phyloP scores from a whole-genome alignment of 2,113 vertebrate species.

The Vulpes vulpes region DNA sequence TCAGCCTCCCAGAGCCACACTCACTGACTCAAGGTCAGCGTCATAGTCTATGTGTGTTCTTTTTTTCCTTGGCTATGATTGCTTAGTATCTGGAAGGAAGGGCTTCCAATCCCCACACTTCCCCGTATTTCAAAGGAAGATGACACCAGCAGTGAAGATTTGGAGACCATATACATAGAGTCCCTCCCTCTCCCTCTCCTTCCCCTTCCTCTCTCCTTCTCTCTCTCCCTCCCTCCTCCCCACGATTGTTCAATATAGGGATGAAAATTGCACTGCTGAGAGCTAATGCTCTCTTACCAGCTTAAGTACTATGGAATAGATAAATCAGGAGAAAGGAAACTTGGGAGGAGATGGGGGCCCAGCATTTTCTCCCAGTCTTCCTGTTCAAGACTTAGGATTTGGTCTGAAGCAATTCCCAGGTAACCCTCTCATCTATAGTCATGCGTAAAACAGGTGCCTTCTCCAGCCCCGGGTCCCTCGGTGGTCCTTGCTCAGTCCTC shows the following conservation, averaged over 20 bases:
- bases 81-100: neutral
- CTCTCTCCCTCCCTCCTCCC: too few relatives aligned
- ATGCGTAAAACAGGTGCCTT: neutral
- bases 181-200: neutral
- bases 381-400: neutral
- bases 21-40: neutral
- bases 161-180: neutral
- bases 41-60: neutral
- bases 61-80: neutral
- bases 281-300: neutral
- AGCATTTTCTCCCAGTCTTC: neutral
- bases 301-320: neutral
- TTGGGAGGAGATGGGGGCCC: neutral
- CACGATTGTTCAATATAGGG: too few relatives aligned
- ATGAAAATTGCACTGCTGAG: neutral
- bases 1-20: neutral
- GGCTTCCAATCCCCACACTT: neutral
- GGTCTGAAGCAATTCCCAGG: neutral
- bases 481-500: neutral
- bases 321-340: neutral
- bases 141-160: neutral
- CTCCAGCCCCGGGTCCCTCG: neutral
- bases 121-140: conserved; percentile 7
- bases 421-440: neutral
- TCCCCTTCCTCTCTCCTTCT: neutral